phyloP scores from a whole-genome alignment of 2,888 invertebrate species.

The Hirtodrosophila histrioides region DNA sequence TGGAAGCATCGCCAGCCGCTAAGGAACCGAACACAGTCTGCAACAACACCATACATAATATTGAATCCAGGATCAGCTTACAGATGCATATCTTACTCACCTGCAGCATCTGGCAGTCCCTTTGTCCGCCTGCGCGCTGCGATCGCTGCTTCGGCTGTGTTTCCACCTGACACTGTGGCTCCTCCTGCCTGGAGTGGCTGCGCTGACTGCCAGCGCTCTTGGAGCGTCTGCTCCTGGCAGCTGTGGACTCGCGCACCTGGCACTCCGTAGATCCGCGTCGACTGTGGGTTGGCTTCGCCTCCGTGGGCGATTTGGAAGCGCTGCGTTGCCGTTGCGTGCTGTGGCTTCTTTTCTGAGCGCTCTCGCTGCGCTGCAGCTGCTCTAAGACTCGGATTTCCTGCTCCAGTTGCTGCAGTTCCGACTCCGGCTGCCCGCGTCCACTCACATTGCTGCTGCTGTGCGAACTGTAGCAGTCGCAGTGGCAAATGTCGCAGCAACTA shows the following conservation, averaged over 20 bases:
- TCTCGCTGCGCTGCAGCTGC: conserved; percentile 54
- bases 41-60: conserved; percentile 9
- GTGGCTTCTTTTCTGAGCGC: conserved; percentile 28
- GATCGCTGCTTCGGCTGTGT: conserved; percentile 12
- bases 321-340: conserved; percentile 31
- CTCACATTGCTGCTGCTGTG: conserved; percentile 71
- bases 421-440: conserved; percentile 22
- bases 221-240: conserved; percentile 66
- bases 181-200: conserved; percentile 48
- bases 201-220: conserved; percentile 75
- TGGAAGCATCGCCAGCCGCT: conserved; percentile 11
- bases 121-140: conserved; percentile 39
- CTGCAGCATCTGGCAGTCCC: conserved; percentile 81
- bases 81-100: conserved; percentile 21
- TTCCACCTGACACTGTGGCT: conserved; percentile 24
- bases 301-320: conserved; percentile 45
- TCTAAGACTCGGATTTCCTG: conserved; percentile 47
- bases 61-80: no score
- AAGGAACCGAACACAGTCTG: conserved; percentile 45
- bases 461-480: conserved; percentile 82
- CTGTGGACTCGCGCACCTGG: conserved; percentile 26
- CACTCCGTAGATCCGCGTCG: conserved; percentile 48
- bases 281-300: conserved; percentile 20
- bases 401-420: conserved; percentile 41
- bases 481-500: conserved; percentile 83